Evolutionary conservation across 2,888 invertebrate species (phyloP), one percentile per base, ranked within the genome.

Genomic region (Odontocolon sp.): DNA sequence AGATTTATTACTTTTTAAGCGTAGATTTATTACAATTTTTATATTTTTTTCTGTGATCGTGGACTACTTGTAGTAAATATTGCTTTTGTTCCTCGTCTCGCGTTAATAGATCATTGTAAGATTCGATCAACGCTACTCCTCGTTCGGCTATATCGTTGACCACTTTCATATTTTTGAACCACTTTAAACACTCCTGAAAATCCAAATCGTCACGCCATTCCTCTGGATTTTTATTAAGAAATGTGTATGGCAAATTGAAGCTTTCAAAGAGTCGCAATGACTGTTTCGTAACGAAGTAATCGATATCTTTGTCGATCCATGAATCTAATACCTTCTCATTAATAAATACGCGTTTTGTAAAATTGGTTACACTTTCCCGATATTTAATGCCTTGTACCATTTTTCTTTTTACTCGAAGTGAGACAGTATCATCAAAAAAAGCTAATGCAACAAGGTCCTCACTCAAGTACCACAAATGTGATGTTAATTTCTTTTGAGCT

Each of bases 11-110:
- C n/a, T n/a, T 36, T 3, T n/a, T 0, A 3, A 36, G 11, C 2
- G 9, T 54, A 38, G 40, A 18, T 54, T 71, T 71, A 26, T 26
- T 54, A 16, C 63, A 50, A n/a, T 64, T 45, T 33, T 52, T 33
- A 54, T 52, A 71, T 16, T 28, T 23, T 36, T 52, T 47, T 42
- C 73, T 36, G 38, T 69, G 73, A 47, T 63, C 95, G 92, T 3
- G 94, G 83, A 81, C 42, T 36, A 67, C 50, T 78, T 70, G 73
- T 26, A 78, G 61, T 28, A 83, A 52, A 74, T 77, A 80, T 76
- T 81, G 77, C 56, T 84, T 82, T 69, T 84, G 83, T 73, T 83
- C 79, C 73, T 82, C 78, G 26, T 81, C 74, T 70, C 66, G 79
- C 3, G 80, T 82, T 16, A 84, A 77, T 21, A 74, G 73, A 42